Evolutionary conservation across 1,140 invertebrate species (phyloP).

Genomic region (Lucilia cuprina): DNA sequence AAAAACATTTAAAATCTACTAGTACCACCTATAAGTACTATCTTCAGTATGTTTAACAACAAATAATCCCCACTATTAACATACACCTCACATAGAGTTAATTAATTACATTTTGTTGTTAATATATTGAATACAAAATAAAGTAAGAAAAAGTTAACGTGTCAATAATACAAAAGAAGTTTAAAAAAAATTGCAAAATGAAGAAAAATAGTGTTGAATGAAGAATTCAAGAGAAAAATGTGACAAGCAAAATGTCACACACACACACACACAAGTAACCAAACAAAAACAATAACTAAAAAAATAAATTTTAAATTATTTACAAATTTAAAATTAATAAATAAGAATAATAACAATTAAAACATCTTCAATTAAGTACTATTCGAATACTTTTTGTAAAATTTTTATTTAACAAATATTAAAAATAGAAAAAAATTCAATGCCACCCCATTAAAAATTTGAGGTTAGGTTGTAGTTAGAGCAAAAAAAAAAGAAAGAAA

Average conservation of each 20-base stretch:
- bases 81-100: neutral
- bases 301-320: neutral
- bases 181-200: neutral
- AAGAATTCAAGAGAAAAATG: neutral
- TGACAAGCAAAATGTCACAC: neutral
- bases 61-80: neutral
- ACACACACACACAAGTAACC: neutral
- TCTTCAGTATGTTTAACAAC: too few relatives aligned
- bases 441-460: neutral
- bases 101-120: neutral
- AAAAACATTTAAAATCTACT: too few relatives aligned
- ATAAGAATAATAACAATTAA: too few relatives aligned
- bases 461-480: neutral
- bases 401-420: neutral
- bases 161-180: neutral
- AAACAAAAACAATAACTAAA: neutral
- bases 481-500: neutral
- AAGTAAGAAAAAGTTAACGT: conserved; percentile 30
- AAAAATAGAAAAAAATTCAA: neutral
- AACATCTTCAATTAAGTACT: too few relatives aligned
- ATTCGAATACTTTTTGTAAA: too few relatives aligned
- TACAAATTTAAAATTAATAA: neutral
- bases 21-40: too few relatives aligned
- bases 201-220: conserved; percentile 8
- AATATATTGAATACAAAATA: conserved; percentile 3